Evolutionary conservation across 2,797 vertebrate species (phyloP).

Genomic region (Merluccius polli): DNA sequence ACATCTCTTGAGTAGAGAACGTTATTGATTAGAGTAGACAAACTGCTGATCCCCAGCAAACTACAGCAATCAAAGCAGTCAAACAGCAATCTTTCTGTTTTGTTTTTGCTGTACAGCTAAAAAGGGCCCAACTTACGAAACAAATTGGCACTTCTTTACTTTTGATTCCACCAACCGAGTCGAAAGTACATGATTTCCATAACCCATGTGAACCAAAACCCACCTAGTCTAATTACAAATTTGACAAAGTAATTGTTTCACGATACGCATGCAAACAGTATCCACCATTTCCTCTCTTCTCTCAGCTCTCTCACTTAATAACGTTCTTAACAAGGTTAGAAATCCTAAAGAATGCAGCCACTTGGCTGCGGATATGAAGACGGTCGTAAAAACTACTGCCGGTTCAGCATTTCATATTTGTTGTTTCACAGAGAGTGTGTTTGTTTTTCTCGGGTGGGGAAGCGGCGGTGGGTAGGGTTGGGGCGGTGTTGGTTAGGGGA

Average conservation of each 20-base stretch:
- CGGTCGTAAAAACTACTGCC: slow-evolving; percentile 19
- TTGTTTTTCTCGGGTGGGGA: slow-evolving; percentile 25
- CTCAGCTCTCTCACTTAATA: slow-evolving; percentile 20
- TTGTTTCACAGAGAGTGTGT: slow-evolving; percentile 36
- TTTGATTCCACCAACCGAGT: background rate
- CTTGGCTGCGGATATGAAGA: slow-evolving; percentile 25
- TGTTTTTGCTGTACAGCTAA: background rate
- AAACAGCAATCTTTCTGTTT: background rate
- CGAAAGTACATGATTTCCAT: slow-evolving; percentile 1
- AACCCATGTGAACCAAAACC: slow-evolving; percentile 17
- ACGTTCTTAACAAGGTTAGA: slow-evolving; percentile 28
- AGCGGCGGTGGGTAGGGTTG: background rate
- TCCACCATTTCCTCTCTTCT: slow-evolving; percentile 18
- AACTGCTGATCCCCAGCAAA: slow-evolving; percentile 38
- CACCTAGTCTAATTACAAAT: background rate
- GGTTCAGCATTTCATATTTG: slow-evolving; percentile 25
- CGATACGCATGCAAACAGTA: slow-evolving; percentile 27
- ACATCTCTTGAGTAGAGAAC: slow-evolving; percentile 19
- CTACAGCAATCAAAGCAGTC: slow-evolving; percentile 14
- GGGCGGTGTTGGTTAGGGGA: background rate
- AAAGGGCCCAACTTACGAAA: background rate
- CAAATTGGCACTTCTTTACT: background rate
- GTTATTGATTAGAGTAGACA: slow-evolving; percentile 27
- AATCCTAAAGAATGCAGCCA: slow-evolving; percentile 21
- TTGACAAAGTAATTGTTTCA: slow-evolving; percentile 26